These are phyloP conservation scores for Eupeodes latifasciatus DNA, from an alignment of 2,888 invertebrate genomes.

Conservation along the genomic window DNA sequence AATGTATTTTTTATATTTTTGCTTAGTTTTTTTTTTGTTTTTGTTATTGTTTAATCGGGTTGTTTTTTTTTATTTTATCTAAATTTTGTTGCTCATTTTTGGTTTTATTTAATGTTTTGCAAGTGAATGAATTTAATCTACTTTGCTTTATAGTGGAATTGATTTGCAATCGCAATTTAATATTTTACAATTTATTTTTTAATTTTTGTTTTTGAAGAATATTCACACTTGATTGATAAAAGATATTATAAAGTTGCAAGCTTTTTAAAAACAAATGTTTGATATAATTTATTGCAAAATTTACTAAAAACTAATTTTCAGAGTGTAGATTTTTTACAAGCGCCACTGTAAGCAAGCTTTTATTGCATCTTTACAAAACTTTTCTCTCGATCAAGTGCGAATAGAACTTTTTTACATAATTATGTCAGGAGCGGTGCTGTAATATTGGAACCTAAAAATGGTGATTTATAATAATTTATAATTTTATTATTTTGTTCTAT, in stretches of 20 bases:
- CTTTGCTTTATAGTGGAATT: constrained; percentile 66
- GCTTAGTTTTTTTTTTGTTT: constrained; percentile 29
- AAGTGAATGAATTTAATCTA: constrained; percentile 69
- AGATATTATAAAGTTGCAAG: not conserved
- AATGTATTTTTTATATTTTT: constrained; percentile 54
- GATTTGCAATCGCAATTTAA: constrained; percentile 71
- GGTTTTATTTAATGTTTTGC: constrained; percentile 55
- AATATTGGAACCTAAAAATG: constrained; percentile 50
- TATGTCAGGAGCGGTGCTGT: constrained; percentile 70
- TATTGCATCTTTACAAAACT: not conserved
- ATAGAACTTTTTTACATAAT: not conserved
- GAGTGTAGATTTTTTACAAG: constrained; percentile 17
- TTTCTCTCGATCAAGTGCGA: not conserved
- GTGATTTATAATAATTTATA: constrained; percentile 30
- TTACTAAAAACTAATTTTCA: not conserved
- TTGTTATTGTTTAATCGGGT: constrained; percentile 37
- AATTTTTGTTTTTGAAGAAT: not conserved
- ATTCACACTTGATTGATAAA: not conserved
- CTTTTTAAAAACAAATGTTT: not conserved
- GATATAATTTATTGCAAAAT: not conserved
- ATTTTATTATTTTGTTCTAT: constrained; percentile 1
- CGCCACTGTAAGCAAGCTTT: not conserved
- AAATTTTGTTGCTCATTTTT: constrained; percentile 53
- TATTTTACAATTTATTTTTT: constrained; percentile 49
- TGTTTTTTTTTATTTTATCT: constrained; percentile 23